Conservation (phyloP, 2,888 invertebrate species). For the Serrognathus titanus region DNA sequence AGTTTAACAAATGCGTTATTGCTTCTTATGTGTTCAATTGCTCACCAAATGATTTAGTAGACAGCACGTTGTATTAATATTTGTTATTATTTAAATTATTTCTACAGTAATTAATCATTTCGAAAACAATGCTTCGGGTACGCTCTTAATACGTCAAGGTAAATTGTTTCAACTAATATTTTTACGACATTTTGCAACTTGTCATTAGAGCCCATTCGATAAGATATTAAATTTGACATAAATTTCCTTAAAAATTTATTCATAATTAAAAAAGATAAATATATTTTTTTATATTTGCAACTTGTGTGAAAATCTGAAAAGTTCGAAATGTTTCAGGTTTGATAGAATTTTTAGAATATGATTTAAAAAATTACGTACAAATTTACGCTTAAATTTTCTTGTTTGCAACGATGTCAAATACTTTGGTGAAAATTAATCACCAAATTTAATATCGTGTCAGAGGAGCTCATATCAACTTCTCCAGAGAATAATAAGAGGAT, state of each 20-base stretch:
- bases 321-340: neutral
- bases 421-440: no score
- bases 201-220: no score
- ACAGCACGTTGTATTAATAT: conserved; percentile 9
- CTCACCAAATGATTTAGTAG: conserved; percentile 9
- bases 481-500: no score
- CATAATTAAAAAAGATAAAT: no score
- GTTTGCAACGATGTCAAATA: no score
- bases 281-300: neutral
- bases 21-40: conserved; percentile 10
- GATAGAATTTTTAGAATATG: neutral
- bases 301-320: neutral
- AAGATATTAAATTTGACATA: no score
- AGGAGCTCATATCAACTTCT: no score
- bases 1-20: conserved; percentile 18
- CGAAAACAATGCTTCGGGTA: neutral
- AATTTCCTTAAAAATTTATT: no score
- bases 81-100: conserved; percentile 10
- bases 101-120: conserved; percentile 1
- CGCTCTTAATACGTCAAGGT: neutral
- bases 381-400: no score
- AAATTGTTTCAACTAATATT: neutral
- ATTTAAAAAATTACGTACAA: no score
- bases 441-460: no score
- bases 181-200: neutral